These are phyloP conservation scores for Drosophila suboccidentalis DNA, from an alignment of 2,888 invertebrate species.

Conservation along the genomic window DNA sequence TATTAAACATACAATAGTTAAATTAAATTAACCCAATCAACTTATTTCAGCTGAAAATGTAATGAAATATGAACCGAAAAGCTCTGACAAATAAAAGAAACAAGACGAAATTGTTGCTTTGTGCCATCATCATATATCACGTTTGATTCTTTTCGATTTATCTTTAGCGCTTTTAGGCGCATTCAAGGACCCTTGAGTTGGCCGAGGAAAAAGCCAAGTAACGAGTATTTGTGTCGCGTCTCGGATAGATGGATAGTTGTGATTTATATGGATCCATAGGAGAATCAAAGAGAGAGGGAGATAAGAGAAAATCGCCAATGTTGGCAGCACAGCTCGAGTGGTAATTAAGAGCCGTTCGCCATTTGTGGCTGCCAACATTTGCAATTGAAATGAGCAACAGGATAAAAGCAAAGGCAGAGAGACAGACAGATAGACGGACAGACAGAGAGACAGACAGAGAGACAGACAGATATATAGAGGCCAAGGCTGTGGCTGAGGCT, in stretches of 20 bases:
- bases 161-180: background rate
- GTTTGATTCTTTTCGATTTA: background rate
- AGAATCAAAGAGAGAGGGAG: background rate
- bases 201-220: background rate
- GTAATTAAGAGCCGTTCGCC: slow-evolving; percentile 42
- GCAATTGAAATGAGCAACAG: slow-evolving; percentile 56
- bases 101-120: background rate
- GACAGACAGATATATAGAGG: background rate
- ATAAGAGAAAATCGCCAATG: slow-evolving; percentile 19
- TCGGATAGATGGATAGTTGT: slow-evolving; percentile 1
- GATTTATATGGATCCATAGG: slow-evolving; percentile 15
- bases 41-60: background rate
- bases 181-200: background rate
- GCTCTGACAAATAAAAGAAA: background rate
- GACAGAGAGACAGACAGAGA: background rate
- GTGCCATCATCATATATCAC: slow-evolving; percentile 7
- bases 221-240: background rate
- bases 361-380: slow-evolving; percentile 38
- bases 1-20: background rate
- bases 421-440: no score
- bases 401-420: slow-evolving; percentile 1
- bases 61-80: background rate
- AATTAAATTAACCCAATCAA: background rate
- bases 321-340: slow-evolving; percentile 30
- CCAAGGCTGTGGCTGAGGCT: slow-evolving; percentile 6